Percentiles rank a stretch among this genome's conserved stretches.
Conservation (phyloP, 1,140 invertebrate species). For the Drosophila tani region DNA sequence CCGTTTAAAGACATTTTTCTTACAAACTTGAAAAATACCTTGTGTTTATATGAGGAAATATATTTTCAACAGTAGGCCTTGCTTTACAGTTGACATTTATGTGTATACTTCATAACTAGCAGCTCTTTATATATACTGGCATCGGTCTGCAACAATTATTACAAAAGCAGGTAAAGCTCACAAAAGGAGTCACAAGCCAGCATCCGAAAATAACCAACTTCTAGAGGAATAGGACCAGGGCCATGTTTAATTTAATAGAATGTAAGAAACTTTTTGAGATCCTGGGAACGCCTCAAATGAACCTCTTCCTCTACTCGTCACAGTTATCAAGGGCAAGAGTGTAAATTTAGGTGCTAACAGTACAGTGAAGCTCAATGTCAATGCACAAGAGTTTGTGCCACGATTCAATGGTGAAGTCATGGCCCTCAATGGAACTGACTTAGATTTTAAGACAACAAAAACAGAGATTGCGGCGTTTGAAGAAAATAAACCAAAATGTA, state of each 20-base stretch:
- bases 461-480: not conserved
- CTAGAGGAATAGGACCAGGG: not conserved
- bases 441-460: not conserved
- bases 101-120: not conserved
- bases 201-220: not conserved
- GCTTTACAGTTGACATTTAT: not conserved
- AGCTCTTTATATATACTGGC: slow-evolving; percentile 10
- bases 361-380: slow-evolving; percentile 28
- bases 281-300: slow-evolving; percentile 16
- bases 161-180: slow-evolving; percentile 21
- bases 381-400: slow-evolving; percentile 45
- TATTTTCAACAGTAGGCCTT: not conserved
- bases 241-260: slow-evolving; percentile 49
- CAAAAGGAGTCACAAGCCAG: slow-evolving; percentile 6
- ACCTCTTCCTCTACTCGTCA: not conserved
- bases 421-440: not conserved
- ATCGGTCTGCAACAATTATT: slow-evolving; percentile 12
- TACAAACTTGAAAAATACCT: no score
- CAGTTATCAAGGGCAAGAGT: not conserved
- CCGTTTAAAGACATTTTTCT: not conserved
- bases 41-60: no score
- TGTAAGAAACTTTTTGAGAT: slow-evolving; percentile 27
- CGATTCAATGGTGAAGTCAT: slow-evolving; percentile 1
- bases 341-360: no score
- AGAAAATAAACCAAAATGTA: slow-evolving; percentile 7